These are phyloP conservation scores for Ciconia boyciana DNA, from an alignment of 2,113 vertebrate genomes.

Conservation along the genomic window DNA sequence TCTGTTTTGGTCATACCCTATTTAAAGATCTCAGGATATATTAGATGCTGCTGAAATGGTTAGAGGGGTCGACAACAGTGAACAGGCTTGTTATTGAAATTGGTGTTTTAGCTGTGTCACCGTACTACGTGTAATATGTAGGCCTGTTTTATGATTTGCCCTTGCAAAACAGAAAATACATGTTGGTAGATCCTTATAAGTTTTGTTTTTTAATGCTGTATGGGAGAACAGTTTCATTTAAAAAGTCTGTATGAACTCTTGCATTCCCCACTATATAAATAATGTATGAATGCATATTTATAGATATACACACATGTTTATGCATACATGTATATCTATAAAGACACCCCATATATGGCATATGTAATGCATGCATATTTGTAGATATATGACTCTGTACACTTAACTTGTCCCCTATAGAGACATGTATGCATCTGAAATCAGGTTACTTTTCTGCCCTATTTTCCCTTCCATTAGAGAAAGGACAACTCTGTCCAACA, in stretches of 20 bases:
- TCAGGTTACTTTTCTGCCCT: not conserved
- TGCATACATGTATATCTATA: not conserved
- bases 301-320: not conserved
- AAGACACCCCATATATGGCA: not conserved
- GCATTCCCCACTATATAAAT: not conserved
- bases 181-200: not conserved
- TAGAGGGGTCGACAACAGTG: not conserved
- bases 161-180: not conserved
- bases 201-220: not conserved
- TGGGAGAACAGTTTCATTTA: not conserved
- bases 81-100: not conserved
- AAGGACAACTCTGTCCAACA: not conserved
- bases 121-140: not conserved
- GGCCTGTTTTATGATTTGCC: not conserved
- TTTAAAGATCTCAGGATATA: constrained; percentile 14
- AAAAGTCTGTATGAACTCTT: not conserved
- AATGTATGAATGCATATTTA: not conserved
- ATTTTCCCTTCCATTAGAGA: not conserved
- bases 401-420: not conserved
- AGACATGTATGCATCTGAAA: not conserved
- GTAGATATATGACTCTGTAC: not conserved
- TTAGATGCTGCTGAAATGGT: not conserved
- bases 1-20: not conserved
- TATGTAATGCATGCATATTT: not conserved
- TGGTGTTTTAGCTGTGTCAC: not conserved